phyloP scores from a whole-genome alignment of 2,888 invertebrate genomes.

The Caenorhabditis uteleia region DNA sequence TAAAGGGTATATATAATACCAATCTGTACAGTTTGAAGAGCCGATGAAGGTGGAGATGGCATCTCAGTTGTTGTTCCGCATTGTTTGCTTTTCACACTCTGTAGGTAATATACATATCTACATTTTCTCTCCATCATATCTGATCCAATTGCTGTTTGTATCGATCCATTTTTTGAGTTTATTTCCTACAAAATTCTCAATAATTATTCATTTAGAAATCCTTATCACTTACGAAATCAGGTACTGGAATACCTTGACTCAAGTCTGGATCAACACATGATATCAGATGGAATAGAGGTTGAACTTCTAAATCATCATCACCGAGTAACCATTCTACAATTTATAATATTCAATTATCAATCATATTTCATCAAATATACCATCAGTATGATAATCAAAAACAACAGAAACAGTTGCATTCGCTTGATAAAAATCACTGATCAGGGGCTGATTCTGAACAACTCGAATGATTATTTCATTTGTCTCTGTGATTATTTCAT shows the following conservation, averaged over 20 bases:
- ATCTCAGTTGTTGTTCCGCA: slow-evolving; percentile 45
- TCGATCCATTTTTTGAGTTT: slow-evolving; percentile 4
- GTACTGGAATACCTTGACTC: slow-evolving; percentile 53
- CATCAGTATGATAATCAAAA: slow-evolving; percentile 40
- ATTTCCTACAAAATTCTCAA: background rate
- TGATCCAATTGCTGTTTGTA: slow-evolving; percentile 40
- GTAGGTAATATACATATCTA: slow-evolving; percentile 53
- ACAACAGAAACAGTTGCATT: slow-evolving; percentile 57
- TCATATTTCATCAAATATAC: slow-evolving; percentile 15
- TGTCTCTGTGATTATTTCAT: background rate
- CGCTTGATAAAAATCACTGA: slow-evolving; percentile 46
- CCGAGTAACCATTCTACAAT: slow-evolving; percentile 63
- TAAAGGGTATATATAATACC: slow-evolving; percentile 28
- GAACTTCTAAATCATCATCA: slow-evolving; percentile 53
- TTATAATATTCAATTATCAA: background rate
- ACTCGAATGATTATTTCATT: slow-evolving; percentile 20
- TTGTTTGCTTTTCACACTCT: slow-evolving; percentile 33
- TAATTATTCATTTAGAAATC: too few relatives aligned
- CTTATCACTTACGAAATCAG: slow-evolving; percentile 57
- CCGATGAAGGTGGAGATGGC: slow-evolving; percentile 37
- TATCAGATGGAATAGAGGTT: slow-evolving; percentile 61
- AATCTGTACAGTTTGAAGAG: slow-evolving; percentile 48
- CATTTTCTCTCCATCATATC: slow-evolving; percentile 64
- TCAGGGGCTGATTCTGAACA: background rate
- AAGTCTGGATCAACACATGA: slow-evolving; percentile 58